These are phyloP conservation scores for Gryon sp. DNA, from an alignment of 1,140 invertebrate genomes.

Conservation along the genomic window DNA sequence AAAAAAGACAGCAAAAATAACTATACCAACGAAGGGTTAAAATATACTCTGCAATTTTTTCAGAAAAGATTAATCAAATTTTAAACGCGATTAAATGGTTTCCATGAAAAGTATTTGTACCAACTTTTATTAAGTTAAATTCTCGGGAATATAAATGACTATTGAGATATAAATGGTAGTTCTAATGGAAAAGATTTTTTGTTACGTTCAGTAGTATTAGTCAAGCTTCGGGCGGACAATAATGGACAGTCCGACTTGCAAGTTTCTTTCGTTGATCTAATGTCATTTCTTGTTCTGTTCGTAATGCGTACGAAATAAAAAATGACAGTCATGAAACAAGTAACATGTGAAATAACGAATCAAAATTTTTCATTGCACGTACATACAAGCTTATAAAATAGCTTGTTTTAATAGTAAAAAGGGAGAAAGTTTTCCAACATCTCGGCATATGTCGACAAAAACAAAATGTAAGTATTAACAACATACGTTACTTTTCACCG, in stretches of 20 bases:
- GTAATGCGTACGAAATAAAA: slow-evolving; percentile 24
- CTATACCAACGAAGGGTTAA: too few relatives aligned
- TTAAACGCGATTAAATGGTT: slow-evolving; percentile 15
- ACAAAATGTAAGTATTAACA: too few relatives aligned
- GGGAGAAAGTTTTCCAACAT: too few relatives aligned
- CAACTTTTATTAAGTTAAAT: too few relatives aligned
- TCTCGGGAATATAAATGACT: slow-evolving; percentile 6
- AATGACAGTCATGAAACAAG: slow-evolving; percentile 4
- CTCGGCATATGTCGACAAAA: too few relatives aligned
- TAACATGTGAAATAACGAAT: slow-evolving; percentile 5
- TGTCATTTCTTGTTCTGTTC: slow-evolving; percentile 21
- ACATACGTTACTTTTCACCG: too few relatives aligned
- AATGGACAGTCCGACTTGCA: slow-evolving; percentile 4
- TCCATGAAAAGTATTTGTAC: too few relatives aligned
- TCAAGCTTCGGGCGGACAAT: slow-evolving; percentile 17
- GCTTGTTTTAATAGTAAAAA: too few relatives aligned
- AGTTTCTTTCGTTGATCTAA: slow-evolving; percentile 17
- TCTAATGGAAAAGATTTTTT: slow-evolving; percentile 14
- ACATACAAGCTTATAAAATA: neutral
- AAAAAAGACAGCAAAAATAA: too few relatives aligned
- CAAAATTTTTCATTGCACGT: slow-evolving; percentile 9
- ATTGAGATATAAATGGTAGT: neutral
- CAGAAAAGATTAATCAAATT: slow-evolving; percentile 4
- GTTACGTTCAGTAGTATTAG: slow-evolving; percentile 24
- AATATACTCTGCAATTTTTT: neutral